Base-by-base conservation (phyloP, 2,113 vertebrate genomes). In the Gambusia affinis region DNA sequence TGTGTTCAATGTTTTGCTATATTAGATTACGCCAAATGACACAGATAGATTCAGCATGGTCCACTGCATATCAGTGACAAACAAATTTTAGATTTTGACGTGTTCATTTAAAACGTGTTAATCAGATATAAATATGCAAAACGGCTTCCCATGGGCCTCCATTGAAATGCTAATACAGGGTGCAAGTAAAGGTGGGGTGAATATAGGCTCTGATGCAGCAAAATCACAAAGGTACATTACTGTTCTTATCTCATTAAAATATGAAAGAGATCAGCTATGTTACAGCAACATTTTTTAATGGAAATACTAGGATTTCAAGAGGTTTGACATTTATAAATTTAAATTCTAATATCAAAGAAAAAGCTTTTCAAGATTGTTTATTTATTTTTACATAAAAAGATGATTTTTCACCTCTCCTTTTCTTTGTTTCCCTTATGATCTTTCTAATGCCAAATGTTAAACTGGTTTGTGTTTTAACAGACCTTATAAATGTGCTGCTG, bases 81-180 rank as follows among this genome's bases (percentile, higher is more conserved):
- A 79, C 81, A 78, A 80, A 87, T 91, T 90, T 80, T 73, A 77
- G 85, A 91, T 91, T 93, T 90, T 94, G 92, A 93, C 89, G 86
- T 92, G 80, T 92, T 94, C 88, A 93, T 94, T 94, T 93, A 93
- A 93, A 74, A 92, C 91, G 92, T 89, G 91, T 88, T 94, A 94
- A 95, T 94, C 91, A 93, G 91, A 94, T 94, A 92, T 91, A 94
- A 93, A 94, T 94, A 94, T 95, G 94, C 94, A 94, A 90, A 90
- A 82, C 90, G 87, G 79, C 79, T 82, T 94, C 93, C 90, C 90
- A 62, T 75, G 83, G 91, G 88, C 89, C 86, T 75, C 82, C 91
- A 94, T 94, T 95, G 92, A 94, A 94, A 95, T 95, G 92, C 92
- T 92, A 95, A 95, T 94, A 86, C 61, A 5, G 85, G 80, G 72